Conservation (phyloP, 1,140 invertebrate genomes). For the Hormaphis cornu region DNA sequence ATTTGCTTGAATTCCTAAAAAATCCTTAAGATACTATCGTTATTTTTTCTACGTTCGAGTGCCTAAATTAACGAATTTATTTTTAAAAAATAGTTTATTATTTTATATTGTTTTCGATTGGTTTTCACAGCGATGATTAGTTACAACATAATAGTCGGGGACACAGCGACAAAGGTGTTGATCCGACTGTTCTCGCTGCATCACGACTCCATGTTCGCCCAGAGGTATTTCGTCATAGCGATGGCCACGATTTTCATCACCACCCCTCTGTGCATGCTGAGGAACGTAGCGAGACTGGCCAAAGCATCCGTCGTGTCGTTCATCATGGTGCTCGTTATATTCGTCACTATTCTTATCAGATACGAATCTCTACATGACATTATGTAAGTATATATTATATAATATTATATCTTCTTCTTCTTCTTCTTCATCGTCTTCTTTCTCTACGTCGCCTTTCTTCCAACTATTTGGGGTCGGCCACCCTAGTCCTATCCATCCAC, state of each 20-base stretch:
- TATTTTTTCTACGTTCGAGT: too few species aligned
- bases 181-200: constrained; percentile 52
- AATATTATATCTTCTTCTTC: neutral
- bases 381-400: constrained; percentile 49
- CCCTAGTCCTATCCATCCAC: too few species aligned
- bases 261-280: constrained; percentile 71
- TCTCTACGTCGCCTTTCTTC: too few species aligned
- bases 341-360: constrained; percentile 59
- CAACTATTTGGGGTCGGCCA: too few species aligned
- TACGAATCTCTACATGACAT: constrained; percentile 50
- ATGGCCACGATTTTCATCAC: constrained; percentile 66
- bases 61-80: too few species aligned
- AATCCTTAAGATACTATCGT: too few species aligned
- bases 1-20: too few species aligned
- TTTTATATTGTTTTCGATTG: constrained; percentile 31
- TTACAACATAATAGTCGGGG: constrained; percentile 82
- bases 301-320: constrained; percentile 72
- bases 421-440: too few species aligned
- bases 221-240: constrained; percentile 66
- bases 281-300: constrained; percentile 66
- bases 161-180: constrained; percentile 77
- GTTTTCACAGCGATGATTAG: constrained; percentile 74
- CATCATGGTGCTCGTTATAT: constrained; percentile 63
- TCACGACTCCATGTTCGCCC: constrained; percentile 51
- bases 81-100: too few species aligned